phyloP scores from a whole-genome alignment of 1,140 invertebrate species.

The Papilio dardanus region DNA sequence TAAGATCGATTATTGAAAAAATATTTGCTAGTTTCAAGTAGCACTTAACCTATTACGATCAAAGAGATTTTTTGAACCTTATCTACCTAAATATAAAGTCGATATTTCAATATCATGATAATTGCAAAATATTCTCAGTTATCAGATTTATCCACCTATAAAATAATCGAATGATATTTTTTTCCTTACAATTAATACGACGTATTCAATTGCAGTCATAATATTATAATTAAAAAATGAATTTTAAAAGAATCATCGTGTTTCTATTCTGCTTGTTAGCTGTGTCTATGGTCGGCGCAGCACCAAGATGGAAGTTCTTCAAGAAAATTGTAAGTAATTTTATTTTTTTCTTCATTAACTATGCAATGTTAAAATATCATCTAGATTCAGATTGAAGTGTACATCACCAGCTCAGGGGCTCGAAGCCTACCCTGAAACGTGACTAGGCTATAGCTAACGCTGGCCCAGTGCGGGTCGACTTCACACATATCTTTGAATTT shows the following conservation, averaged over 20 bases:
- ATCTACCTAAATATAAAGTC: not conserved
- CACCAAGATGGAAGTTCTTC: slow-evolving; percentile 36
- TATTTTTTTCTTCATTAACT: not conserved
- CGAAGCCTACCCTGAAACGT: no score
- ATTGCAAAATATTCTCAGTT: not conserved
- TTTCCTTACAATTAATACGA: slow-evolving; percentile 17
- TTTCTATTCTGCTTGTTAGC: slow-evolving; percentile 26
- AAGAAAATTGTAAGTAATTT: slow-evolving; percentile 34
- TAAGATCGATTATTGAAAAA: not conserved
- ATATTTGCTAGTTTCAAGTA: slow-evolving; percentile 6
- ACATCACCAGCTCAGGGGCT: no score
- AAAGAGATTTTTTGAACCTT: not conserved
- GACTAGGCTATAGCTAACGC: no score
- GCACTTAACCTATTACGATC: not conserved
- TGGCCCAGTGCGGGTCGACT: no score
- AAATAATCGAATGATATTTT: not conserved
- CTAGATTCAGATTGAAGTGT: no score
- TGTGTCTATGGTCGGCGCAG: slow-evolving; percentile 6
- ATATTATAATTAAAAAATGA: slow-evolving; percentile 14
- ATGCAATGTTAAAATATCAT: no score
- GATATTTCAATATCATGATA: not conserved
- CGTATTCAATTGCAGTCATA: not conserved
- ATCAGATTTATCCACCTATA: slow-evolving; percentile 16
- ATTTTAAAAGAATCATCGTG: slow-evolving; percentile 26
- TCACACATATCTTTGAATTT: no score